These are phyloP conservation scores for Castor canadensis DNA, from an alignment of 2,113 vertebrate genomes.

Conservation along the genomic window DNA sequence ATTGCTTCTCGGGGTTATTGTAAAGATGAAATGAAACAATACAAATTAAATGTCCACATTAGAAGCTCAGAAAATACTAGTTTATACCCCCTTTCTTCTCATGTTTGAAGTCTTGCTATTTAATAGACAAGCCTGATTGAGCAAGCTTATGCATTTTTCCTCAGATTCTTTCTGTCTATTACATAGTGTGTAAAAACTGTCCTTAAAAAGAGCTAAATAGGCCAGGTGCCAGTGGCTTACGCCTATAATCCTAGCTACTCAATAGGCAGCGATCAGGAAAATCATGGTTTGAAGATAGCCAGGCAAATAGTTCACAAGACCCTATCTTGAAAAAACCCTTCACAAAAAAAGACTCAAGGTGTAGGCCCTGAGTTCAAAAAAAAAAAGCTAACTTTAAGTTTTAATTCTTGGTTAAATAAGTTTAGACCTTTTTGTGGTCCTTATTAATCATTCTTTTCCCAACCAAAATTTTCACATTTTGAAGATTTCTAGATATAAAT, in stretches of 20 bases:
- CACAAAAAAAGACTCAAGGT: too few species aligned
- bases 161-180: background rate
- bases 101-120: background rate
- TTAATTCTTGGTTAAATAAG: background rate
- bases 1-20: background rate
- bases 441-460: conserved; percentile 41
- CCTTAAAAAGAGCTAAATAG: background rate
- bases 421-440: background rate
- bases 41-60: background rate
- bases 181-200: background rate
- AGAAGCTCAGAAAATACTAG: background rate
- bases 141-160: background rate
- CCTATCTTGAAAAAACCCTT: too few species aligned
- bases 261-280: too few species aligned
- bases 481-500: background rate
- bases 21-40: background rate
- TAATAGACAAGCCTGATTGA: background rate
- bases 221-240: too few species aligned
- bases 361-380: too few species aligned
- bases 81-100: background rate
- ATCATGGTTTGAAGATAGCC: too few species aligned
- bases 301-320: too few species aligned
- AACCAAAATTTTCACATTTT: conserved; percentile 2
- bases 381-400: conserved; percentile 23
- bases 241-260: too few species aligned